Evolutionary conservation across 2,888 invertebrate genomes (phyloP).

Genomic region (Calameuta pallipes): DNA sequence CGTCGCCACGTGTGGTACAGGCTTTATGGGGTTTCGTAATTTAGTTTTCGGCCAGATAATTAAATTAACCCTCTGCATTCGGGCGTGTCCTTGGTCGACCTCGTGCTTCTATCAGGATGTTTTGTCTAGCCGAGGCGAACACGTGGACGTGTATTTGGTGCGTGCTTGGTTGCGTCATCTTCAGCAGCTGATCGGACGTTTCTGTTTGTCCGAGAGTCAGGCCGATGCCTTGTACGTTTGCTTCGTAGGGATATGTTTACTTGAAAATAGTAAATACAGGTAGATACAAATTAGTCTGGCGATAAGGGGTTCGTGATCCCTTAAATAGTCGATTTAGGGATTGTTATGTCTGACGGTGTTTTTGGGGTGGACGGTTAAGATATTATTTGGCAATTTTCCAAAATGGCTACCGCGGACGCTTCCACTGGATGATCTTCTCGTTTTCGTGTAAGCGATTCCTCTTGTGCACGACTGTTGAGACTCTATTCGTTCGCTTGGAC

Average conservation of each 20-base stretch:
- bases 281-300: slow-evolving; percentile 21
- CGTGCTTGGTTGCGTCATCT: not conserved
- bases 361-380: no score
- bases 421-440: no score
- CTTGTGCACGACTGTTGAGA: no score
- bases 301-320: slow-evolving; percentile 37
- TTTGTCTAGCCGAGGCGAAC: not conserved
- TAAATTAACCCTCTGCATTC: not conserved
- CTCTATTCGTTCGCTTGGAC: no score
- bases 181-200: not conserved
- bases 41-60: not conserved
- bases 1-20: not conserved
- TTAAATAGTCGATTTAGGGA: slow-evolving; percentile 48
- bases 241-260: not conserved
- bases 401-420: no score
- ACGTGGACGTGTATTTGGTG: not conserved
- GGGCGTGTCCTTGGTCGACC: not conserved
- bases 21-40: not conserved
- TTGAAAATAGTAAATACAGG: not conserved
- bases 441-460: no score
- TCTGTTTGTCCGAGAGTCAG: not conserved
- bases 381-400: no score
- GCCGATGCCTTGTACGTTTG: not conserved
- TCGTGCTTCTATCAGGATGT: not conserved
- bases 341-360: slow-evolving; percentile 14